Evolutionary conservation across 2,888 invertebrate species (phyloP), one percentile per base, ranked within the genome.

Genomic region (Cosmorhoe ocellata): DNA sequence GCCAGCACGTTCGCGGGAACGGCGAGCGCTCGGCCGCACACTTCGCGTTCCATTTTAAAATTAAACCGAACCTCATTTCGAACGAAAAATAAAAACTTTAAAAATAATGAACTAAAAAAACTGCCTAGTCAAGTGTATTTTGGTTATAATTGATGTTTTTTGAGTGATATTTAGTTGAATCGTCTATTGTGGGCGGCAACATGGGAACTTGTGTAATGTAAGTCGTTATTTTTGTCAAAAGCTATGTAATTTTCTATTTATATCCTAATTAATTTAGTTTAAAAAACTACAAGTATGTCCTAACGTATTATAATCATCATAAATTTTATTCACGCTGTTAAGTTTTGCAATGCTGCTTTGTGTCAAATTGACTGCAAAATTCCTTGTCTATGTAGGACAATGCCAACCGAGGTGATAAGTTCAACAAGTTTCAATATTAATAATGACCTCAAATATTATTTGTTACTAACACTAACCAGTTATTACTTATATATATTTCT

Each of bases 141-240:
- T 67, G 70, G 69, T 73, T 62, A 69, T 64, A 47, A 64, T 58
- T 58, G 65, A 69, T 70, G 70, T 74, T 74, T 69, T 71, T 68
- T 77, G 61, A 74, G 81, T 84, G 81, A 74, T 68, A 69, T 67
- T 68, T 58, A 49, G 66, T 70, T 76, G 56, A 68, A 68, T 71
- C 74, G 63, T 68, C 63, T 67, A 65, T 73, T 70, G 69, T 69
- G 63, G 64, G 67, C 75, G 71, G 64, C 72, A 77, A 67, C 69
- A 87, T 87, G 87, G 87, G 84, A 81, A 79, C 76, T 67, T 67
- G 67, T 73, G 67, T 70, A 74, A 79, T 71, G 87, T 88, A 74
- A 87, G 87, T 81, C 39, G 31, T 32, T 67, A 43, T 45, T 53
- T 62, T 58, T 61, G 64, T 66, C 62, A 59, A 52, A 37, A 28